Conservation (phyloP, 2,888 invertebrate genomes). For the Morpho helenor region DNA sequence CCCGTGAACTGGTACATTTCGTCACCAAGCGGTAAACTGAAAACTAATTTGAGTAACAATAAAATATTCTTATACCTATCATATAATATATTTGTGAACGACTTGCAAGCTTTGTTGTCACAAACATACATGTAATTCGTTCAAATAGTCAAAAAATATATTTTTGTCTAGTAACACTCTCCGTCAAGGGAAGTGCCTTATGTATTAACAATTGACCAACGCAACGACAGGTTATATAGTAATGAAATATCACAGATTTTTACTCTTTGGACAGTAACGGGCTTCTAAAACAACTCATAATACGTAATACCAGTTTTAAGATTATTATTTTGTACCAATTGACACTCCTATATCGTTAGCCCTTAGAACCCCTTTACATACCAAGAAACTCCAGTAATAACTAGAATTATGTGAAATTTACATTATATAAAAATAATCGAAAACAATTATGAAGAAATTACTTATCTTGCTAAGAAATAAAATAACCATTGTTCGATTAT, state of each 20-base stretch:
- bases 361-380: conserved; percentile 68
- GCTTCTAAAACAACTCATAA: conserved; percentile 48
- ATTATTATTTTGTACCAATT: conserved; percentile 62
- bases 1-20: conserved; percentile 76
- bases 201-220: conserved; percentile 79
- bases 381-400: conserved; percentile 69
- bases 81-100: conserved; percentile 70
- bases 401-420: conserved; percentile 68
- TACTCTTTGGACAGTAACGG: conserved; percentile 78
- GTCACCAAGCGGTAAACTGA: conserved; percentile 75
- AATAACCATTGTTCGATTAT: conserved; percentile 63
- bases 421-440: conserved; percentile 60
- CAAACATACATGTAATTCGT: conserved; percentile 71
- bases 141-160: conserved; percentile 80
- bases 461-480: conserved; percentile 65
- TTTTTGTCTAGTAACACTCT: conserved; percentile 72
- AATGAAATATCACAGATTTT: conserved; percentile 79
- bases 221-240: conserved; percentile 73
- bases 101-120: conserved; percentile 70
- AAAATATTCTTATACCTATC: conserved; percentile 78
- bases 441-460: conserved; percentile 54
- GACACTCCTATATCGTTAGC: conserved; percentile 47
- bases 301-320: conserved; percentile 40
- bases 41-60: conserved; percentile 78
- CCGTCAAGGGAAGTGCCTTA: conserved; percentile 63